Evolutionary conservation across 1,140 invertebrate species (phyloP), one percentile per base, ranked within the genome.

Genomic region (Bombus confusus): DNA sequence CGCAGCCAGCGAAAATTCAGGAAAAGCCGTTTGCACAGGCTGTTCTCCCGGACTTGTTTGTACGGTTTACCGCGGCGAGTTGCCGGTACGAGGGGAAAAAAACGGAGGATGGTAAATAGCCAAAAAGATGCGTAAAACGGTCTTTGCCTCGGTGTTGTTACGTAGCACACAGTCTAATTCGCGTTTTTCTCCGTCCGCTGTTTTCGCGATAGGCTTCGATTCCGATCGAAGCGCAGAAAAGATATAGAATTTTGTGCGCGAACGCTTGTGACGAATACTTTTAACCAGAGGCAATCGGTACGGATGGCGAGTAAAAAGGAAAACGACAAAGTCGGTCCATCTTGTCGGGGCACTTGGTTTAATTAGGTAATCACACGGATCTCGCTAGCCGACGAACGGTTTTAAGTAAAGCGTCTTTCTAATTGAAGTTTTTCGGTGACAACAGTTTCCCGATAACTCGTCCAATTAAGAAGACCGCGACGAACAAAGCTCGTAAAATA

Each of bases 91-190:
- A 12, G 3, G 15, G 37, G 76, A 86, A 90, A 83, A 83, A 86
- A 83, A 64, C 80, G 52, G 25, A 41, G 2, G 34, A 47, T 78
- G 6, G 68, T 81, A 87, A 89, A 79, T 83, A 87, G 59, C 69
- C 22, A 39, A 18, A n/a, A 62, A 64, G 66, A 37, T 39, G 15
- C 62, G 74, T 64, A 37, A 74, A 83, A 34, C 37, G 79, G 72
- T 87, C 88, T 68, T 86, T 86, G 83, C 41, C 76, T 62, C 72
- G 15, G 47, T 57, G 57, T 52, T 68, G 86, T 69, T 84, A 90
- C 84, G 47, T 22, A 90, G 88, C 77, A 80, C 64, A 62, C 57
- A 34, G 28, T 76, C 74, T 75, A 83, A 89, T 72, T 83, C 86
- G 43, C 57, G 15, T 81, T 87, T 82, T 28, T 8, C 82, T 87